Evolutionary conservation across 2,888 invertebrate genomes (phyloP).

Genomic region (Heliconius ismenius): DNA sequence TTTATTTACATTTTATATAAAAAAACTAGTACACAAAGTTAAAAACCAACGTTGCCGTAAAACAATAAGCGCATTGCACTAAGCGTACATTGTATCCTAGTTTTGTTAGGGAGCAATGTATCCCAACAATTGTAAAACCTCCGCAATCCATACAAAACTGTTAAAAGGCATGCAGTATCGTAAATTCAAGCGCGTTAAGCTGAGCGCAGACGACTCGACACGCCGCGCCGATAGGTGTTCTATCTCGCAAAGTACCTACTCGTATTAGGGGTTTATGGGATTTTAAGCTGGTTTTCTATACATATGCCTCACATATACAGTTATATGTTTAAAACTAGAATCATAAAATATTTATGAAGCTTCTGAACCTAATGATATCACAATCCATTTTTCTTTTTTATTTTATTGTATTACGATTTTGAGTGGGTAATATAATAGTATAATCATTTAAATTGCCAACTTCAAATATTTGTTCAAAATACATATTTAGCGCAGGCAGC

Average conservation of each 20-base stretch:
- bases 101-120: not conserved
- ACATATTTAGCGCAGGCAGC: no score
- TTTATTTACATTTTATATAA: not conserved
- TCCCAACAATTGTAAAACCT: constrained; percentile 35
- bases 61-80: not conserved
- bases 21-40: not conserved
- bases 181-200: constrained; percentile 44
- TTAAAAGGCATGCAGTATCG: constrained; percentile 44
- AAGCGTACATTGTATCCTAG: not conserved
- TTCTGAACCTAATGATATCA: no score
- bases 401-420: no score
- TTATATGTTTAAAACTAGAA: not conserved
- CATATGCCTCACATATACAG: not conserved
- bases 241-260: constrained; percentile 16
- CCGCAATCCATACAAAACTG: constrained; percentile 42
- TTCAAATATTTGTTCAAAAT: no score
- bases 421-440: no score
- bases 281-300: not conserved
- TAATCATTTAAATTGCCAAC: no score
- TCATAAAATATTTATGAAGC: no score
- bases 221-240: constrained; percentile 27
- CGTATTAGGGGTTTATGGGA: not conserved
- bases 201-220: constrained; percentile 35
- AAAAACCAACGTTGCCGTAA: not conserved
- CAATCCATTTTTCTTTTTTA: no score